A percentile compares a stretch with the other conserved stretches of the same genome.
These are phyloP conservation scores for Chionodraco myersi DNA, from an alignment of 2,113 vertebrate genomes.

Conservation along the genomic window DNA sequence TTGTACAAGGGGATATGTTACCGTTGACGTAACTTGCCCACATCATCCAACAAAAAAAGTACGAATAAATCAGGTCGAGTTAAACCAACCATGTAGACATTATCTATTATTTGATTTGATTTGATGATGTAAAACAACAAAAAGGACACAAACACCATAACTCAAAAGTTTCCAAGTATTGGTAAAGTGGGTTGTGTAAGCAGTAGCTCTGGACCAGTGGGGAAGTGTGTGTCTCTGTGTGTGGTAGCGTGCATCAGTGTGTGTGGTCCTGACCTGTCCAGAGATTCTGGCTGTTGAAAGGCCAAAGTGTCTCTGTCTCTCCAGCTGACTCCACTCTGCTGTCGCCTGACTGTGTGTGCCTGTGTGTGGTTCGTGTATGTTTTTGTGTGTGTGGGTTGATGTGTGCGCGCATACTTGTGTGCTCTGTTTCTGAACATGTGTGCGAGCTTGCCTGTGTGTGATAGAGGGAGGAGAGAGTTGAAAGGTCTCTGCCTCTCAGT, in stretches of 20 bases:
- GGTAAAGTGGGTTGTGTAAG: slow-evolving; percentile 21
- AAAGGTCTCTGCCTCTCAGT: slow-evolving; percentile 67
- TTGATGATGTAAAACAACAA: not conserved
- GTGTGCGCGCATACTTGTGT: slow-evolving; percentile 21
- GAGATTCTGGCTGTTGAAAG: slow-evolving; percentile 78
- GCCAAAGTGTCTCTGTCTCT: slow-evolving; percentile 77
- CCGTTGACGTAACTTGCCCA: no score
- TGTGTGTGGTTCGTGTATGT: slow-evolving; percentile 26
- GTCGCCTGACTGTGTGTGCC: slow-evolving; percentile 61
- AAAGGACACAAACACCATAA: not conserved
- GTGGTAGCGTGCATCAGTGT: slow-evolving; percentile 44
- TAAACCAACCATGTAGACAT: not conserved
- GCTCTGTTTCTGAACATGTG: slow-evolving; percentile 53
- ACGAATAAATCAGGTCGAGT: not conserved
- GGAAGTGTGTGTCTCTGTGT: slow-evolving; percentile 31
- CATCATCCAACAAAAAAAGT: not conserved
- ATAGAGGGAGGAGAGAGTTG: slow-evolving; percentile 58
- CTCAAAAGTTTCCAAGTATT: not conserved
- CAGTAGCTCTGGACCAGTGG: slow-evolving; percentile 33
- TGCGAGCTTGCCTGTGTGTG: slow-evolving; percentile 30
- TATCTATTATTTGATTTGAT: not conserved
- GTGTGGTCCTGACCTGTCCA: slow-evolving; percentile 83
- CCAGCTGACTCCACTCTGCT: slow-evolving; percentile 81
- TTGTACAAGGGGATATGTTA: no score
- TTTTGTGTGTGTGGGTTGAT: slow-evolving; percentile 12